phyloP scores from a whole-genome alignment of 2,113 vertebrate species.

The Stigmatopora argus region DNA sequence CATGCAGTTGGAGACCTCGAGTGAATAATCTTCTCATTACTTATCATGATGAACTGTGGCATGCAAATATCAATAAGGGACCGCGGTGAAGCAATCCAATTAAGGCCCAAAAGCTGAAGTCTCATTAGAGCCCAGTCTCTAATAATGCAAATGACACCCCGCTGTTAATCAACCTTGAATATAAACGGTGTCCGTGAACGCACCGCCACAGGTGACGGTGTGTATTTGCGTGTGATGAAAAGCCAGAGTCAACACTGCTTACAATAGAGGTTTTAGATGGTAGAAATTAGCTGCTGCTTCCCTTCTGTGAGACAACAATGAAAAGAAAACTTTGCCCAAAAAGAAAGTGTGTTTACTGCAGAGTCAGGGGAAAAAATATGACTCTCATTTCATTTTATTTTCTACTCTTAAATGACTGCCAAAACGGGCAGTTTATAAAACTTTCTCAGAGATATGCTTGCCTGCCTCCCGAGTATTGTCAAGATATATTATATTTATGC shows the following conservation, averaged over 20 bases:
- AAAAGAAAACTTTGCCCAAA: constrained; percentile 1
- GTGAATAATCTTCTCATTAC: constrained; percentile 77
- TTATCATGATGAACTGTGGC: constrained; percentile 77
- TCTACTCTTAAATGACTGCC: neutral
- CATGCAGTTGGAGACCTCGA: constrained; percentile 65
- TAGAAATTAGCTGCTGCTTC: constrained; percentile 21
- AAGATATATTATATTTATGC: neutral
- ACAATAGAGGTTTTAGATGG: constrained; percentile 32
- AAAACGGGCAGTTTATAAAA: neutral
- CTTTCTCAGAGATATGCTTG: neutral
- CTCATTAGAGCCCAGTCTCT: constrained; percentile 73
- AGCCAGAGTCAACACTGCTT: constrained; percentile 20
- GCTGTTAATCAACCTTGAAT: constrained; percentile 69
- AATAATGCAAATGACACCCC: constrained; percentile 72
- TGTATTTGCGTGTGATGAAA: constrained; percentile 53
- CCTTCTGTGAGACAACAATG: constrained; percentile 4
- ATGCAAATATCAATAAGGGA: constrained; percentile 77
- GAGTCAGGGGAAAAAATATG: neutral
- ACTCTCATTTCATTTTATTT: neutral
- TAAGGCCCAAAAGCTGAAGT: constrained; percentile 69
- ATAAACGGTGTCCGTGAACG: constrained; percentile 59
- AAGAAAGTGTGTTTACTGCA: constrained; percentile 3
- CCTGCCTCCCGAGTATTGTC: neutral
- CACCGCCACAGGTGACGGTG: constrained; percentile 57
- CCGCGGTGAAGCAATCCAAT: constrained; percentile 74